phyloP scores from a whole-genome alignment of 2,797 vertebrate species.

The Phoeniculus purpureus region DNA sequence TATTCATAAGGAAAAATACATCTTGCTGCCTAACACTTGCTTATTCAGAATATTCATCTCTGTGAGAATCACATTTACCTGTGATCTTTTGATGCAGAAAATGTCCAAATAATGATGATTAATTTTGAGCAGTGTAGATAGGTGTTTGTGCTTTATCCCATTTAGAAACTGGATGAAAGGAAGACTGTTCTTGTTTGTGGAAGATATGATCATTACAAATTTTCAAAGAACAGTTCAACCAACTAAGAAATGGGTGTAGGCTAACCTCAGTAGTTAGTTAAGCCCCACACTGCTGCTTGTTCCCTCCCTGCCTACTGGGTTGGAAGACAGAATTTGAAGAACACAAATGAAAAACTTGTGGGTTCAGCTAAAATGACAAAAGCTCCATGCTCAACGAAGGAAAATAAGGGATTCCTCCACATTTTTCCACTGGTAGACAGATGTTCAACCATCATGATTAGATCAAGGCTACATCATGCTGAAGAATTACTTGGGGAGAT shows the following conservation, averaged over 20 bases:
- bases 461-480: neutral
- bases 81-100: neutral
- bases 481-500: neutral
- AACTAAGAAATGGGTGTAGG: neutral
- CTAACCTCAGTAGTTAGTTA: neutral
- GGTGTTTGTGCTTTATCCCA: neutral
- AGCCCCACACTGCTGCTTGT: neutral
- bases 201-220: neutral
- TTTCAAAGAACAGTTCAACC: neutral
- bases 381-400: too few species aligned
- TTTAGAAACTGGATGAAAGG: neutral
- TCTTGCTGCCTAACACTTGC: neutral
- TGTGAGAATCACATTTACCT: neutral
- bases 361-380: neutral
- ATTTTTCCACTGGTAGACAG: too few species aligned
- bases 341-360: too few species aligned
- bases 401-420: too few species aligned
- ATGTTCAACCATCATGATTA: neutral
- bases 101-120: neutral
- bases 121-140: neutral
- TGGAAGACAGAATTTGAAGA: neutral
- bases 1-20: neutral
- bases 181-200: neutral
- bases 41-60: neutral
- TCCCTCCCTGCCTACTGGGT: fast-evolving